These are phyloP conservation scores for Drosophila chauvacae DNA, from an alignment of 1,140 invertebrate species.

Conservation along the genomic window DNA sequence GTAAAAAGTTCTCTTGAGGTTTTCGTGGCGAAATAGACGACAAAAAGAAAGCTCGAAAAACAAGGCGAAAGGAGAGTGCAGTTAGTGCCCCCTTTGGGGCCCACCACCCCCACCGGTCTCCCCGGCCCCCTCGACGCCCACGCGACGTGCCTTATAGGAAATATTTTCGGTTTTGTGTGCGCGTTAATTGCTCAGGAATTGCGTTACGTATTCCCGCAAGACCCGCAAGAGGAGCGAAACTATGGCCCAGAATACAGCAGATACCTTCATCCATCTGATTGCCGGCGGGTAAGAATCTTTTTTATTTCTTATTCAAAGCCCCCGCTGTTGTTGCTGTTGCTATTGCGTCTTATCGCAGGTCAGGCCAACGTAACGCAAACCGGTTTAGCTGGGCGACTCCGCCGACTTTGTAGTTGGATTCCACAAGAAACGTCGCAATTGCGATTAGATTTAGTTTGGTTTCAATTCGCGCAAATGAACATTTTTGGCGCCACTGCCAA, in stretches of 20 bases:
- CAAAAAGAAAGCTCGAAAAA: slow-evolving; percentile 5
- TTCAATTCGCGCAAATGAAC: slow-evolving; percentile 28
- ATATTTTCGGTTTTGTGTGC: slow-evolving; percentile 40
- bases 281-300: slow-evolving; percentile 68
- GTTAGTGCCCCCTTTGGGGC: slow-evolving; percentile 40
- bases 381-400: slow-evolving; percentile 44
- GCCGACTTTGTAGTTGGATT: slow-evolving; percentile 12
- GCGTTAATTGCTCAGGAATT: slow-evolving; percentile 52
- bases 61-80: slow-evolving; percentile 21
- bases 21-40: slow-evolving; percentile 10
- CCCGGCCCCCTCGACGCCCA: slow-evolving; percentile 11
- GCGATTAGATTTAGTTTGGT: slow-evolving; percentile 47
- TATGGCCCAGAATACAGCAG: slow-evolving; percentile 72
- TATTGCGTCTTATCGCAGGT: slow-evolving; percentile 73
- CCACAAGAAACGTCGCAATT: slow-evolving; percentile 63
- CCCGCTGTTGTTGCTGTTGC: slow-evolving; percentile 23
- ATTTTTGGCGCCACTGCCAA: slow-evolving; percentile 64
- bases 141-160: slow-evolving; percentile 45
- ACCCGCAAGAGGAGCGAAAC: slow-evolving; percentile 10
- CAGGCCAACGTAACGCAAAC: slow-evolving; percentile 45
- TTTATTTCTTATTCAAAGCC: slow-evolving; percentile 13
- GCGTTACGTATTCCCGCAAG: slow-evolving; percentile 13
- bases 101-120: background rate
- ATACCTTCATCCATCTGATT: slow-evolving; percentile 69
- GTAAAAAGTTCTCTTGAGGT: slow-evolving; percentile 23